These are phyloP conservation scores for Hirudinaria manillensis DNA, from an alignment of 2,888 invertebrate genomes.

Conservation along the genomic window DNA sequence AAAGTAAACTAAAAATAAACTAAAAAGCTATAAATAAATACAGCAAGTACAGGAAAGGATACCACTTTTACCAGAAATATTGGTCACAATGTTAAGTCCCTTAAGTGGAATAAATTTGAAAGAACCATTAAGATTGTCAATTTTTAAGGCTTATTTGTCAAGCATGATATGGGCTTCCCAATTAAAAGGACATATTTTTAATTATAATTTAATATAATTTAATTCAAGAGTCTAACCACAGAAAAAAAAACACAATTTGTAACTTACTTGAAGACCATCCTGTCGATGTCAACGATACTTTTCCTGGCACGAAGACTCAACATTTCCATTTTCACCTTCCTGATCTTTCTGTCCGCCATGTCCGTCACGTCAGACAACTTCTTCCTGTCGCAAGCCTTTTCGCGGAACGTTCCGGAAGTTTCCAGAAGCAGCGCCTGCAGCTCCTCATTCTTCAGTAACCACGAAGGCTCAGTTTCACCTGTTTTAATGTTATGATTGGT, in stretches of 20 bases:
- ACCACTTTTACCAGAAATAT: not conserved
- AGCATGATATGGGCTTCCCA: too few species aligned
- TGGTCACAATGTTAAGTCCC: too few species aligned
- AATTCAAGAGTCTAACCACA: not conserved
- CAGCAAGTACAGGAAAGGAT: not conserved
- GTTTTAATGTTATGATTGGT: not conserved
- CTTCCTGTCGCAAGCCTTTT: constrained; percentile 22
- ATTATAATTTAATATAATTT: not conserved
- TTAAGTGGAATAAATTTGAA: not conserved
- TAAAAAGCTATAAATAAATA: not conserved
- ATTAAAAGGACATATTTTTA: not conserved
- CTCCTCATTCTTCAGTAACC: constrained; percentile 80
- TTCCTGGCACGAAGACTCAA: constrained; percentile 55
- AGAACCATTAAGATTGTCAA: too few species aligned
- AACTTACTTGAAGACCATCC: not conserved
- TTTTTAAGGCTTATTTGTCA: not conserved
- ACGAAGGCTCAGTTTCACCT: constrained; percentile 69
- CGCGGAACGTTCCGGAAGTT: constrained; percentile 48
- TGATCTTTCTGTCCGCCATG: constrained; percentile 69
- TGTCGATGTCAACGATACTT: constrained; percentile 4
- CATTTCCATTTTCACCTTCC: constrained; percentile 82
- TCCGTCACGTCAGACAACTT: constrained; percentile 17
- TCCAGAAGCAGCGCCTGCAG: constrained; percentile 62
- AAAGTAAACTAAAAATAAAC: not conserved
- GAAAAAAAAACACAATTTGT: not conserved